Base-by-base conservation (phyloP, 2,888 invertebrate genomes). In the Cerastis leucographa region DNA sequence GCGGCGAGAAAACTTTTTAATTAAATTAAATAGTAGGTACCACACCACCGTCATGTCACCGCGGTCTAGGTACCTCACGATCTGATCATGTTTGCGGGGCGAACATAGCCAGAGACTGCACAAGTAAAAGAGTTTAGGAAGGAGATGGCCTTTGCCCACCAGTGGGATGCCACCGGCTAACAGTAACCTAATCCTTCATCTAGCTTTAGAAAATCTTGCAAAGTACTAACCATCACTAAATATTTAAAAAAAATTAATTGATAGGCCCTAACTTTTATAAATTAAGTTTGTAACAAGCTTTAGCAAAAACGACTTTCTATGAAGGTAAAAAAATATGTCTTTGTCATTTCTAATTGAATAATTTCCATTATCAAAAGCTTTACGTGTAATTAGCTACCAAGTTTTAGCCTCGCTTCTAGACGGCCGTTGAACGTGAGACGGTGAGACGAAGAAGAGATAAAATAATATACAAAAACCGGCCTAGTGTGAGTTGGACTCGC, bases 341-440 rank as follows among this genome's bases (percentile, higher is more conserved):
- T 42, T n/a, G n/a, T 54, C n/a, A 51, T 73, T 2, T 49, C 14
- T 74, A 65, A 81, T 65, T 81, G 42, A 81, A 65, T 73, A 49
- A 64, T 80, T 80, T 72, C 17, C 64, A 49, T 17, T 42, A 80
- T 42, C 3, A 19, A 56, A 42, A 49, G 54, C n/a, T 78, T n/a
- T 64, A 42, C 14, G n/a, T 49, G 64, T 64, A 71, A 80, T 71
- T 62, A 62, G 46, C n/a, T 17, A 62, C 44, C 54, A 64, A 72
- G 62, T 64, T 78, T 64, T 64, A 64, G 5, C 54, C 35, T 35
- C 2, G 14, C 25, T 14, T 64, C 49, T 35, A 49, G 49, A 65
- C 22, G 22, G n/a, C 49, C 46, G 19, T 42, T 56, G 22, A 19
- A 12, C n/a, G n/a, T 17, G 35, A 61, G 44, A 51, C 14, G 59